These are phyloP conservation scores for Falco naumanni DNA, from an alignment of 2,797 vertebrate genomes.

Conservation along the genomic window DNA sequence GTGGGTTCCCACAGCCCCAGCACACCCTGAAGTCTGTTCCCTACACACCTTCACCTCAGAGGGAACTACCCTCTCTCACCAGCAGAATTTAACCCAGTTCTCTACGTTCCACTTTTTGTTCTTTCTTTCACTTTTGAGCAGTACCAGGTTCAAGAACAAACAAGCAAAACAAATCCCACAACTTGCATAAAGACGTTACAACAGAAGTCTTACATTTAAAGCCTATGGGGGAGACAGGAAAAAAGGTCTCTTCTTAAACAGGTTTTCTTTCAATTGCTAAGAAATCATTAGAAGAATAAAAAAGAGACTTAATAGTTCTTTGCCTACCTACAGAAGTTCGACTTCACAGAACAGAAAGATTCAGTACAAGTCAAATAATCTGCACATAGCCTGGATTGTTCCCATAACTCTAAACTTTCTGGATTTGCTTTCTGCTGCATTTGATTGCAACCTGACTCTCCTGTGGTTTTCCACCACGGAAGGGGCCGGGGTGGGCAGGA, in stretches of 20 bases:
- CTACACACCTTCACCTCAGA: neutral
- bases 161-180: neutral
- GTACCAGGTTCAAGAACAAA: neutral
- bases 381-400: neutral
- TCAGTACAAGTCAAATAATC: neutral
- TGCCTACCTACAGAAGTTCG: neutral
- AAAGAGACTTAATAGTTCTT: neutral
- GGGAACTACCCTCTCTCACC: neutral
- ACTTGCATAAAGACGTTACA: neutral
- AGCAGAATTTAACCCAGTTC: neutral
- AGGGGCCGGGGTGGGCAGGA: fast-evolving
- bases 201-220: neutral
- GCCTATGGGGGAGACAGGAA: neutral
- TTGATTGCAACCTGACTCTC: neutral
- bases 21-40: neutral
- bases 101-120: neutral
- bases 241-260: neutral
- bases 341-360: neutral
- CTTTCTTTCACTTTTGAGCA: neutral
- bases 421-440: neutral
- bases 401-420: neutral
- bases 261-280: neutral
- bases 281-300: neutral
- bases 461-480: neutral
- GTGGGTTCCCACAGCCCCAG: neutral